Evolutionary conservation across 2,797 vertebrate genomes (phyloP).

Genomic region (Mormyrops attenuatus): DNA sequence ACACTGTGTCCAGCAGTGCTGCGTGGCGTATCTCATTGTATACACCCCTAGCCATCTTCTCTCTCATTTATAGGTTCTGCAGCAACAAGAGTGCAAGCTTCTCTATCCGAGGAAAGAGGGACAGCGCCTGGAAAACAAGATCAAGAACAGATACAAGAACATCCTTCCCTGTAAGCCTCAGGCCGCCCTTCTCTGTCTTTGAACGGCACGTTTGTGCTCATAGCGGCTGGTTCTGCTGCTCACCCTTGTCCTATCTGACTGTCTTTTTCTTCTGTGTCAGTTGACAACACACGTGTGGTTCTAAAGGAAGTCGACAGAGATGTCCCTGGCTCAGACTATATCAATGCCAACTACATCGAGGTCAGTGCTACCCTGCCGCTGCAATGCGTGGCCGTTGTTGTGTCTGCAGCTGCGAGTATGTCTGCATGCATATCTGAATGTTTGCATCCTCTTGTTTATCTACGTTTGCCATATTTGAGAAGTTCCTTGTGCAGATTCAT

Average conservation of each 20-base stretch:
- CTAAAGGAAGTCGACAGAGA: constrained; percentile 64
- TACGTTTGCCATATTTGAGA: not conserved
- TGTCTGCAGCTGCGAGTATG: not conserved
- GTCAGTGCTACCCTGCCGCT: constrained; percentile 47
- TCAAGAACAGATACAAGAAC: constrained; percentile 85
- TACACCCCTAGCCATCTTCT: not conserved
- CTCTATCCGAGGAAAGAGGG: constrained; percentile 83
- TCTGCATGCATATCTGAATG: not conserved
- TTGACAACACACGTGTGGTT: constrained; percentile 73
- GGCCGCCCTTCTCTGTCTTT: constrained; percentile 26
- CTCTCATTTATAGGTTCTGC: constrained; percentile 65
- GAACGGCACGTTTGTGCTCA: not conserved
- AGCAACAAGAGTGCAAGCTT: constrained; percentile 83
- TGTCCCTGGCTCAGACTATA: constrained; percentile 71
- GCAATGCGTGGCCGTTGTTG: not conserved
- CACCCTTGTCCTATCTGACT: not conserved
- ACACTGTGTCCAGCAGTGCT: not conserved
- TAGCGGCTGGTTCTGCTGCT: not conserved
- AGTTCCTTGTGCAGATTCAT: not conserved
- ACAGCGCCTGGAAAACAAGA: constrained; percentile 77
- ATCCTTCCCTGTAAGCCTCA: constrained; percentile 78
- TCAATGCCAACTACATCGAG: constrained; percentile 84
- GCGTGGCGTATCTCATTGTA: not conserved
- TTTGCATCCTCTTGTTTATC: not conserved
- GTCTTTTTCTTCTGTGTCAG: constrained; percentile 43